Percentiles rank a stretch among this genome's conserved stretches.
These are phyloP conservation scores for Sciurus carolinensis DNA, from an alignment of 2,797 vertebrate genomes.

Conservation along the genomic window DNA sequence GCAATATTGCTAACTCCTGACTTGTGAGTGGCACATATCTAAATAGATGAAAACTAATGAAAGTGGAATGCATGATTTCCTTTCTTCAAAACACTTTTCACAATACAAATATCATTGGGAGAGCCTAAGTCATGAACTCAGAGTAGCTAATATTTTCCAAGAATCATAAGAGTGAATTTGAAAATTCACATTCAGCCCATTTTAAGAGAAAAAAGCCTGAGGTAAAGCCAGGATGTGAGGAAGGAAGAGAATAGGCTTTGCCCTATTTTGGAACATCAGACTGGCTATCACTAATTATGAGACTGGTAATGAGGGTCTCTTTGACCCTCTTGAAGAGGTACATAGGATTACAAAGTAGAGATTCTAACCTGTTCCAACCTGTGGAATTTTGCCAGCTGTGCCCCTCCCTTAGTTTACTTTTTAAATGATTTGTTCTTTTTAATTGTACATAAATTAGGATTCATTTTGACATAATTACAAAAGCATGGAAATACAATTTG, in stretches of 20 bases:
- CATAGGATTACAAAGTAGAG: not conserved
- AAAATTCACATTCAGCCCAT: not conserved
- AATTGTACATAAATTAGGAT: too few relatives aligned
- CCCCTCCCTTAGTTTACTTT: not conserved
- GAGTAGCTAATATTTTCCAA: not conserved
- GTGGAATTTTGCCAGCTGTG: not conserved
- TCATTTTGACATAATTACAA: too few relatives aligned
- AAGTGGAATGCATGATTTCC: not conserved
- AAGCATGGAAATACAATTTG: too few relatives aligned
- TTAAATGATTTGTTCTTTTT: too few relatives aligned
- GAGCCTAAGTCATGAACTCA: not conserved
- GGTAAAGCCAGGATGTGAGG: not conserved
- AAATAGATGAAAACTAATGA: not conserved
- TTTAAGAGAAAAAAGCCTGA: not conserved
- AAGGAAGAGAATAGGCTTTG: not conserved
- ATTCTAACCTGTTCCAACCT: not conserved
- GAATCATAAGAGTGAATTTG: not conserved
- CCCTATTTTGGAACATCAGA: not conserved
- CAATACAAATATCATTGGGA: not conserved
- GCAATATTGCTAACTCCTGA: not conserved
- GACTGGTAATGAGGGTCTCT: not conserved
- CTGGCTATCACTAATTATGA: not conserved
- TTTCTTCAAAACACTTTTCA: not conserved
- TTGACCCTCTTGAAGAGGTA: not conserved
- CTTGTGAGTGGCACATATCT: not conserved